Conservation (phyloP, 2,797 vertebrate species). For the Micromesistius poutassou region DNA sequence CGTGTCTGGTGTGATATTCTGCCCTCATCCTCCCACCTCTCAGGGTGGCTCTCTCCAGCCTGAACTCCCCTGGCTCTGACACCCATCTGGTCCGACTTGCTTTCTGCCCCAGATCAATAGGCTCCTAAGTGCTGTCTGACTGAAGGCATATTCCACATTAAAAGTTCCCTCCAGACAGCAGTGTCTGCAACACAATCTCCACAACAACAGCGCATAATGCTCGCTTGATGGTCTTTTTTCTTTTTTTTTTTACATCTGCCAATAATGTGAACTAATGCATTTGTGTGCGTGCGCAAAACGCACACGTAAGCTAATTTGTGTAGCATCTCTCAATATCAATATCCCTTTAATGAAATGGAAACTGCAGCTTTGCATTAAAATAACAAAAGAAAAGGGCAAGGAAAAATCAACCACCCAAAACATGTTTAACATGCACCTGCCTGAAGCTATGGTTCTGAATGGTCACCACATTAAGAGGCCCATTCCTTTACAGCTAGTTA, state of each 20-base stretch:
- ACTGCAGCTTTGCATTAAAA: background rate
- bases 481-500: too few relatives aligned
- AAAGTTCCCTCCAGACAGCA: constrained; percentile 51
- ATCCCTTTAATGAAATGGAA: background rate
- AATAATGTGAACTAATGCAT: constrained; percentile 39
- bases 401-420: background rate
- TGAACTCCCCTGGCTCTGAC: constrained; percentile 23
- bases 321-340: background rate
- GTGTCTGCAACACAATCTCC: constrained; percentile 51
- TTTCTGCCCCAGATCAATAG: constrained; percentile 61
- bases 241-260: constrained; percentile 43
- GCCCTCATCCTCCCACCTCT: constrained; percentile 14
- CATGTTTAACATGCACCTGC: background rate
- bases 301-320: background rate
- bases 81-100: constrained; percentile 41
- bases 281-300: constrained; percentile 14
- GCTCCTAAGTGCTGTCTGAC: constrained; percentile 59
- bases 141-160: constrained; percentile 65
- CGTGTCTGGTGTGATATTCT: constrained; percentile 8
- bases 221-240: constrained; percentile 35
- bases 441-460: background rate
- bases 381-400: background rate
- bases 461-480: background rate
- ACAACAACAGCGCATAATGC: constrained; percentile 40
- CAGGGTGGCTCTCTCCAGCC: constrained; percentile 18